Conservation (phyloP, 2,797 vertebrate genomes). For the Poeciliopsis gracilis region DNA sequence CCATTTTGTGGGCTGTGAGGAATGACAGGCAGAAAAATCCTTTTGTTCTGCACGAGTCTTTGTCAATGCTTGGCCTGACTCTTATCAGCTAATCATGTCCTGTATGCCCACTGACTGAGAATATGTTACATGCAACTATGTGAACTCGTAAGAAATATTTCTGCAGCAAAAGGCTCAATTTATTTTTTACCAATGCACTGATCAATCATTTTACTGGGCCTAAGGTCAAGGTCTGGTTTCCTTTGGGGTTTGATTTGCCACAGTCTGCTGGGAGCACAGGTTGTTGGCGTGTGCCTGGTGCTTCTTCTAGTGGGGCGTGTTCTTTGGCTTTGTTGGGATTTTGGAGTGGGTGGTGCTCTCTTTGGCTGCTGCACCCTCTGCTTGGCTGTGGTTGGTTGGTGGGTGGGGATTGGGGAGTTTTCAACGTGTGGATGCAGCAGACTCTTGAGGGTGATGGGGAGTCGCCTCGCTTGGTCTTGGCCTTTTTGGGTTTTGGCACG, state of each 20-base stretch:
- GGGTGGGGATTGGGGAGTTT: not conserved
- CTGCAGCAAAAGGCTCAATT: not conserved
- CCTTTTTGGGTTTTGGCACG: not conserved
- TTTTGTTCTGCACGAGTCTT: slow-evolving; percentile 50
- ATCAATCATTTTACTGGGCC: too few relatives aligned
- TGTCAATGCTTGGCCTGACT: not conserved
- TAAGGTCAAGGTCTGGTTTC: not conserved
- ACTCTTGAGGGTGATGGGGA: not conserved
- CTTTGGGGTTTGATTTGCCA: not conserved
- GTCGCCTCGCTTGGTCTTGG: not conserved
- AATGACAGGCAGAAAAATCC: slow-evolving; percentile 52
- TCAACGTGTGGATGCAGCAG: not conserved
- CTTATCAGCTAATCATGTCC: not conserved
- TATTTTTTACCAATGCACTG: too few relatives aligned
- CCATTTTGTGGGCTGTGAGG: slow-evolving; percentile 75
- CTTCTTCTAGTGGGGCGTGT: too few relatives aligned
- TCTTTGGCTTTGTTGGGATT: too few relatives aligned
- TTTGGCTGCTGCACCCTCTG: not conserved
- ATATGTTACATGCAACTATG: not conserved
- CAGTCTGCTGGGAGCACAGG: not conserved
- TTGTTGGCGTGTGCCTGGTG: too few relatives aligned
- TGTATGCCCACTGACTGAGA: not conserved
- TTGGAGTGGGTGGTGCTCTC: too few relatives aligned
- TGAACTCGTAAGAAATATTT: not conserved
- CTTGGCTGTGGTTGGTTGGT: not conserved